Conservation (phyloP, 1,140 invertebrate genomes). For the Papilio machaon region DNA sequence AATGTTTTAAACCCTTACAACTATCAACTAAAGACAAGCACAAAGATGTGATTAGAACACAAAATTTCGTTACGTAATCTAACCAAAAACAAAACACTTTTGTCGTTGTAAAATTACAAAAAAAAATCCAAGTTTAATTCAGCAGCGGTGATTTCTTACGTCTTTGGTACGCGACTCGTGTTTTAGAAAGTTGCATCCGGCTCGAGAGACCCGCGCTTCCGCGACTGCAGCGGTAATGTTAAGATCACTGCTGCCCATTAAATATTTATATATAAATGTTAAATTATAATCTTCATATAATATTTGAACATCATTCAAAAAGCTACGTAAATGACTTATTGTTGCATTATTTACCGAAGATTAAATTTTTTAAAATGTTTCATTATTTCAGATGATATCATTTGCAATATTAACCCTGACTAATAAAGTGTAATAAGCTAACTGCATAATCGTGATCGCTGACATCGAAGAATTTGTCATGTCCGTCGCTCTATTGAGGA, state of each 20-base stretch:
- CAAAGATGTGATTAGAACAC: background rate
- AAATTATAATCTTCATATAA: background rate
- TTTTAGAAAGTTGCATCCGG: conserved; percentile 80
- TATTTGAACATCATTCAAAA: background rate
- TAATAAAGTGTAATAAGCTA: conserved; percentile 1
- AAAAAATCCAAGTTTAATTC: conserved; percentile 20
- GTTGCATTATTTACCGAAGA: background rate
- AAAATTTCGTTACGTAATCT: background rate
- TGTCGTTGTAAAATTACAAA: conserved; percentile 4
- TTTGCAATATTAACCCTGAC: conserved; percentile 6
- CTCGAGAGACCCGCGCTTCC: conserved; percentile 68
- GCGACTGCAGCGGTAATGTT: conserved; percentile 52
- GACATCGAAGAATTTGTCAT: conserved; percentile 10
- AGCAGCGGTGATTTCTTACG: conserved; percentile 15
- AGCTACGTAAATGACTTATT: background rate
- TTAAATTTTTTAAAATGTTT: background rate
- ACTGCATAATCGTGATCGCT: conserved; percentile 9
- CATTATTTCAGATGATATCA: background rate
- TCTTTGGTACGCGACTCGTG: conserved; percentile 57
- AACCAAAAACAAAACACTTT: background rate
- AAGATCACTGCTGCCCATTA: background rate
- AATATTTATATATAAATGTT: background rate
- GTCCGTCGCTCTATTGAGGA: conserved; percentile 3
- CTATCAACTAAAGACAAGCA: too few relatives aligned
- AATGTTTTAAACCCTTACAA: background rate